Evolutionary conservation across 2,113 vertebrate genomes (phyloP).

Genomic region (Myotis brandtii): DNA sequence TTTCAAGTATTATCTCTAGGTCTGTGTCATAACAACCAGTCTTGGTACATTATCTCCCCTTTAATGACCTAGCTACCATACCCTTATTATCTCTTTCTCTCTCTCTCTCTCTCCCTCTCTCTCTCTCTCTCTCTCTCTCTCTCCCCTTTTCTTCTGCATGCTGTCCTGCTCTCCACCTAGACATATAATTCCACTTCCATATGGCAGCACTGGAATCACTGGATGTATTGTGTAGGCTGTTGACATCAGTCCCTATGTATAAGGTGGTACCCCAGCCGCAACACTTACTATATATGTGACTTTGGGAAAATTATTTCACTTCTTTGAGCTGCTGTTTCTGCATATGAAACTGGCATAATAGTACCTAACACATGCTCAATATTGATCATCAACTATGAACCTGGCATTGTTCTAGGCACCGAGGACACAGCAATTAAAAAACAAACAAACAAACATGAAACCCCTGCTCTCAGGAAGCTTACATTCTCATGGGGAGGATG

Average conservation of each 20-base stretch:
- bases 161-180: neutral
- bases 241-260: neutral
- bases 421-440: neutral
- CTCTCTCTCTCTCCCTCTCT: neutral
- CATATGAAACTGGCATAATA: neutral
- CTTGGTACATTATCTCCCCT: neutral
- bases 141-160: neutral
- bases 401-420: neutral
- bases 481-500: neutral
- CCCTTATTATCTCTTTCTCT: neutral
- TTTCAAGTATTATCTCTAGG: slow-evolving; percentile 44
- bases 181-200: neutral
- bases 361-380: neutral
- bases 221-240: neutral
- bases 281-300: neutral
- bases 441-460: neutral
- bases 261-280: neutral
- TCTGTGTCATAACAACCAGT: slow-evolving; percentile 21
- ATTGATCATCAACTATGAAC: neutral
- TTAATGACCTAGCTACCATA: neutral
- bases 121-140: no score
- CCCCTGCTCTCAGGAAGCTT: neutral
- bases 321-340: neutral
- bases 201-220: neutral
- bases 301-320: neutral